phyloP scores from a whole-genome alignment of 2,888 invertebrate genomes.

The Kuschelorhynchus macadamiae region DNA sequence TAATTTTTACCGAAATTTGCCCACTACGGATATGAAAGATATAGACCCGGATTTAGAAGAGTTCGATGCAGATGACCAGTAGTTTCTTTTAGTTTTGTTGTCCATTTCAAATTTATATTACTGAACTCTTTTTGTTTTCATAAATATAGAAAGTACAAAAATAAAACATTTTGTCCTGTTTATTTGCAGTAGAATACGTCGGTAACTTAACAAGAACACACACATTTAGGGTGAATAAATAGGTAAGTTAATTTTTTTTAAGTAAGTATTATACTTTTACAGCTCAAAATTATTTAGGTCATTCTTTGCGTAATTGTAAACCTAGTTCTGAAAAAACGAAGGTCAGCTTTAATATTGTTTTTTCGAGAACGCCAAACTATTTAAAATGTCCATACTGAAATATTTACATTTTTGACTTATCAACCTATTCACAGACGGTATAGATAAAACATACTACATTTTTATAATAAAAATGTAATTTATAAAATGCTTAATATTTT shows the following conservation, averaged over 20 bases:
- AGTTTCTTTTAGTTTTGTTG: background rate
- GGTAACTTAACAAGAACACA: slow-evolving; percentile 1
- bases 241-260: slow-evolving; percentile 2
- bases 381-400: slow-evolving; percentile 9
- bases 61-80: slow-evolving; percentile 6
- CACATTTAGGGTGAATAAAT: slow-evolving; percentile 1
- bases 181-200: background rate
- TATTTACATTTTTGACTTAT: slow-evolving; percentile 5
- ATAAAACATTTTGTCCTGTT: background rate
- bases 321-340: slow-evolving; percentile 6
- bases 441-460: too few species aligned
- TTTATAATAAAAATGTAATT: too few species aligned
- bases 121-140: background rate
- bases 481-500: too few species aligned
- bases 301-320: background rate
- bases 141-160: background rate
- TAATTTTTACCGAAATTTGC: slow-evolving; percentile 8
- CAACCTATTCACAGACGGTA: slow-evolving; percentile 17
- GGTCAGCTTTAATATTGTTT: background rate
- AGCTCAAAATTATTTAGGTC: slow-evolving; percentile 4
- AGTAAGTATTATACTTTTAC: slow-evolving; percentile 1
- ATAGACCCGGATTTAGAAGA: slow-evolving; percentile 4
- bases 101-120: slow-evolving; percentile 4
- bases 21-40: slow-evolving; percentile 6
- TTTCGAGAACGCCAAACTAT: background rate